Conservation (phyloP, 2,113 vertebrate genomes). For the Chinchilla lanigera region DNA sequence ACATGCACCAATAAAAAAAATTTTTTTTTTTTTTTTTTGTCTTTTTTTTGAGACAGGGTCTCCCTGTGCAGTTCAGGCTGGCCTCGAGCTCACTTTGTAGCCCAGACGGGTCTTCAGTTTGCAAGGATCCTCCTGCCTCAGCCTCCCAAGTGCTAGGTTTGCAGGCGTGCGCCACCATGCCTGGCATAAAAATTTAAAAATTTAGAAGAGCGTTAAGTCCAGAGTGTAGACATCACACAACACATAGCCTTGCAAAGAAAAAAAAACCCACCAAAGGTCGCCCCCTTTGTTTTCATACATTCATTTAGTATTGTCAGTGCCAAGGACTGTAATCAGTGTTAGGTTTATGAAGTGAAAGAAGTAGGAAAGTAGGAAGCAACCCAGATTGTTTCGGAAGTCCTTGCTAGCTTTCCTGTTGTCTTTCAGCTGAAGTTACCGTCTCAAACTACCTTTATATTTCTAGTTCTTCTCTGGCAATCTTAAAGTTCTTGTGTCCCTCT, state of each 20-base stretch:
- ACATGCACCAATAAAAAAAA: not conserved
- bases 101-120: too few species aligned
- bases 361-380: too few species aligned
- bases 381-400: too few species aligned
- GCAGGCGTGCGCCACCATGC: too few species aligned
- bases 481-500: not conserved
- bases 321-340: not conserved
- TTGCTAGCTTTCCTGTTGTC: not conserved
- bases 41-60: too few species aligned
- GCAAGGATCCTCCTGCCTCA: too few species aligned
- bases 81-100: too few species aligned
- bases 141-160: too few species aligned
- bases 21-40: not conserved
- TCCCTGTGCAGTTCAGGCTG: too few species aligned
- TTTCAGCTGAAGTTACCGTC: conserved; percentile 3
- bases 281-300: not conserved
- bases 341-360: conserved; percentile 36
- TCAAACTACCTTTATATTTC: not conserved
- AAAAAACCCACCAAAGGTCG: not conserved
- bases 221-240: not conserved
- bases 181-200: not conserved
- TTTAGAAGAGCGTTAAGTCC: not conserved
- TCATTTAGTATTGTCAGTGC: not conserved
- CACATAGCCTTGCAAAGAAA: not conserved
- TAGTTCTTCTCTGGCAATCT: not conserved